A percentile compares a stretch with the other conserved stretches of the same genome.
Conservation (phyloP, 37 sponge, comb jelly and placozoan species). For the Halisarca cf. caerulea region DNA sequence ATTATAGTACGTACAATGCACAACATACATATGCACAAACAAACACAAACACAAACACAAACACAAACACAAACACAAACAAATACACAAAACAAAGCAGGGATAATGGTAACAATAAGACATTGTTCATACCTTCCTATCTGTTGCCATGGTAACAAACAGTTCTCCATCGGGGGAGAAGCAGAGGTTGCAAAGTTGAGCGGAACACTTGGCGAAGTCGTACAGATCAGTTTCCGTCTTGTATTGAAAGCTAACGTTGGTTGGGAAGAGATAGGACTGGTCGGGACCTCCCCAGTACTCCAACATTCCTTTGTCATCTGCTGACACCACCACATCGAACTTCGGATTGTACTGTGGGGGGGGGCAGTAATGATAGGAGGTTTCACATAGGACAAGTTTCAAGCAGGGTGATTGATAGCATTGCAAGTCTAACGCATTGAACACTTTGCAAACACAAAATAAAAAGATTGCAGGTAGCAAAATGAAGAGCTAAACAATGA, state of each 20-base stretch:
- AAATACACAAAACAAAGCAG: too few relatives aligned
- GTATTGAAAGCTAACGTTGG: conserved; percentile 72
- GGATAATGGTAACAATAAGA: too few relatives aligned
- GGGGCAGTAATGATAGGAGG: not conserved
- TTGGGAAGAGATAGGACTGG: conserved; percentile 65
- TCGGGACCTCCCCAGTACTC: conserved; percentile 93
- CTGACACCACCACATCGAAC: conserved; percentile 85
- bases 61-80: too few relatives aligned
- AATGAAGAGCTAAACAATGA: too few relatives aligned
- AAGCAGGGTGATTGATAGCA: too few relatives aligned
- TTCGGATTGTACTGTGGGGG: conserved; percentile 62
- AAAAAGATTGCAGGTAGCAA: too few relatives aligned
- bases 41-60: too few relatives aligned
- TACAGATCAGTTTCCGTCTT: conserved; percentile 97
- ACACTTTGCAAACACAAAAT: too few relatives aligned
- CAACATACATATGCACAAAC: too few relatives aligned
- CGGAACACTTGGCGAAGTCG: conserved; percentile 83
- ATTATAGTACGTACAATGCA: too few relatives aligned
- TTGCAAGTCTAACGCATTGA: too few relatives aligned
- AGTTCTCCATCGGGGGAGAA: conserved; percentile 87
- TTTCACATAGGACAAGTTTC: too few relatives aligned
- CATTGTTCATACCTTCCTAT: conserved; percentile 84
- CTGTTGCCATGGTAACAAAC: conserved; percentile 82
- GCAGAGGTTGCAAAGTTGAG: conserved; percentile 54
- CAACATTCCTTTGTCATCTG: conserved; percentile 84